Percentiles rank a stretch among this genome's conserved stretches.
Evolutionary conservation across 2,797 vertebrate species (phyloP).

Genomic region (Aulostomus chinensis): DNA sequence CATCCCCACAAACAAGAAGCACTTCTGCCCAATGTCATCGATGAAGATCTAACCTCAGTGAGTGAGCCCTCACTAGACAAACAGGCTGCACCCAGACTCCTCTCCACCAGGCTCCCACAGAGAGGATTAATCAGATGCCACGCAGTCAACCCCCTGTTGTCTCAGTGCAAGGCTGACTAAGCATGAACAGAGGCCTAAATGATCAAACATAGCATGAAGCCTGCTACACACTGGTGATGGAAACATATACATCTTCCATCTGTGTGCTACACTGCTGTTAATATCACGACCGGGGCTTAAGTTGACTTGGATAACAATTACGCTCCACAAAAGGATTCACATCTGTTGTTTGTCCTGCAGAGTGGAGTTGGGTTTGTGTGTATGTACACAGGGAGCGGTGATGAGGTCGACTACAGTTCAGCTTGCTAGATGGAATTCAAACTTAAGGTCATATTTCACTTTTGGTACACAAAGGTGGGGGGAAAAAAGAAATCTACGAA

Average conservation of each 20-base stretch:
- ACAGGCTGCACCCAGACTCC: slow-evolving; percentile 41
- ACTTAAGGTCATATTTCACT: slow-evolving; percentile 55
- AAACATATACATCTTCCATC: slow-evolving; percentile 45
- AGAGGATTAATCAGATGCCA: slow-evolving; percentile 47
- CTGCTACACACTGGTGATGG: slow-evolving; percentile 29
- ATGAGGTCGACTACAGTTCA: slow-evolving; percentile 62
- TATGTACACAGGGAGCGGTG: slow-evolving; percentile 50
- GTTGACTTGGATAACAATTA: slow-evolving; percentile 36
- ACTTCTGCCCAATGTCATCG: slow-evolving; percentile 20
- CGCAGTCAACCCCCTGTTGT: slow-evolving; percentile 29
- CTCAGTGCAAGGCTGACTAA: slow-evolving; percentile 27
- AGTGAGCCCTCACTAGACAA: slow-evolving; percentile 60
- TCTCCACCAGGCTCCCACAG: slow-evolving; percentile 22
- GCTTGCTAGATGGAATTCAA: slow-evolving; percentile 44
- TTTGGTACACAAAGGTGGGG: neutral
- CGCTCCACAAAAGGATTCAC: slow-evolving; percentile 43
- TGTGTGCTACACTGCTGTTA: slow-evolving; percentile 23
- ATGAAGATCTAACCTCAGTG: slow-evolving; percentile 42
- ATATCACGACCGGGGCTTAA: slow-evolving; percentile 19
- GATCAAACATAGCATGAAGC: slow-evolving; percentile 52
- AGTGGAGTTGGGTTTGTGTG: slow-evolving; percentile 55
- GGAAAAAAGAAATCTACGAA: neutral
- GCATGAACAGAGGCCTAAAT: slow-evolving; percentile 25
- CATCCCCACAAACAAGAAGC: slow-evolving; percentile 28
- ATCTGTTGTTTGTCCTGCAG: slow-evolving; percentile 60